Evolutionary conservation across 2,888 invertebrate genomes (phyloP).

Genomic region (Platycheirus albimanus): DNA sequence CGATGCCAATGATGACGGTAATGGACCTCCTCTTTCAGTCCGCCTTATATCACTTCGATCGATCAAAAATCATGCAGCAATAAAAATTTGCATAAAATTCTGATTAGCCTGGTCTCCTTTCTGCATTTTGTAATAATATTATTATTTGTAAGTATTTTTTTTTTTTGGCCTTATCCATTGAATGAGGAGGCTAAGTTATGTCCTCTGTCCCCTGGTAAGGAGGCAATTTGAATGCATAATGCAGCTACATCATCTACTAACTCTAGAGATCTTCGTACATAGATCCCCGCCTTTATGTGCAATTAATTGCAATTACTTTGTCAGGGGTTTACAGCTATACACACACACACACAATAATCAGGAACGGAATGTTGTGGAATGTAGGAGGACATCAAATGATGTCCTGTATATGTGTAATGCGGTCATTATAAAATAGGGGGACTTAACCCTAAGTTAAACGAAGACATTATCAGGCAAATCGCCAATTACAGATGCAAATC

Average conservation of each 20-base stretch:
- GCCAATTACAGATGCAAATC: slow-evolving; percentile 60
- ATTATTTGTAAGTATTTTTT: slow-evolving; percentile 12
- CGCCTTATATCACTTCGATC: slow-evolving; percentile 66
- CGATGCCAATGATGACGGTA: slow-evolving; percentile 65
- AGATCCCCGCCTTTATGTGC: slow-evolving; percentile 64
- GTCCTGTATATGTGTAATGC: slow-evolving; percentile 29
- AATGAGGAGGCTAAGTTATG: slow-evolving; percentile 29
- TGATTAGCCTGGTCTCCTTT: slow-evolving; percentile 51
- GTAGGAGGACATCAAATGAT: slow-evolving; percentile 32
- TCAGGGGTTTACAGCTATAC: slow-evolving; percentile 3
- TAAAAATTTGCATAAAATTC: slow-evolving; percentile 73
- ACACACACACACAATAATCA: neutral
- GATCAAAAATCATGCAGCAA: slow-evolving; percentile 74
- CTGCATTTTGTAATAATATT: slow-evolving; percentile 1
- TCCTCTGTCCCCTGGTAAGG: slow-evolving; percentile 54
- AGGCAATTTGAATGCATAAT: slow-evolving; percentile 71
- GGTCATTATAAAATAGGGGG: slow-evolving; percentile 38
- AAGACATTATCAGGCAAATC: slow-evolving; percentile 46
- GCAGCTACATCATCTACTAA: slow-evolving; percentile 18
- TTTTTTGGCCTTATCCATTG: neutral
- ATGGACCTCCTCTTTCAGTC: slow-evolving; percentile 60
- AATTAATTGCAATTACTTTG: slow-evolving; percentile 73
- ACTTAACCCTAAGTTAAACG: slow-evolving; percentile 36
- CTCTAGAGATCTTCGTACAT: slow-evolving; percentile 27
- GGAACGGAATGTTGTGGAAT: slow-evolving; percentile 11